Evolutionary conservation across 1,140 invertebrate species (phyloP).

Genomic region (Zophobas atratus): DNA sequence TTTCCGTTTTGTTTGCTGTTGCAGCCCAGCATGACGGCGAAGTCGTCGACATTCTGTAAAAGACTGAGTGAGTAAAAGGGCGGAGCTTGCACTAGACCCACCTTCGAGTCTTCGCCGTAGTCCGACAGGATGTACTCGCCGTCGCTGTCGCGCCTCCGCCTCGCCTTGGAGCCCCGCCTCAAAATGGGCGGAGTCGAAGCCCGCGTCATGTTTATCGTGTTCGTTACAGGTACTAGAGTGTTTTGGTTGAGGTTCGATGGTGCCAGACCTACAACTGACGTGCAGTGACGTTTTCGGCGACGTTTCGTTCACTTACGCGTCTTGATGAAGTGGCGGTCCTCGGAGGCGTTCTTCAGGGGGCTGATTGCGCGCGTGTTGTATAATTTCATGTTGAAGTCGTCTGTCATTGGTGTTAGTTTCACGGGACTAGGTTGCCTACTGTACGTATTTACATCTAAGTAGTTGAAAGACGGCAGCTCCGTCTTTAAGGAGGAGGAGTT

Average conservation of each 20-base stretch:
- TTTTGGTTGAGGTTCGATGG: slow-evolving; percentile 57
- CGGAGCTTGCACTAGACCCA: neutral
- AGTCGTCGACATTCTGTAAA: slow-evolving; percentile 40
- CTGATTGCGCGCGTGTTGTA: slow-evolving; percentile 59
- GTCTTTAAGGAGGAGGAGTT: slow-evolving; percentile 49
- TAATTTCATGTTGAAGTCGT: slow-evolving; percentile 65
- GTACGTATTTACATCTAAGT: slow-evolving; percentile 68
- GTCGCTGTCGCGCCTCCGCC: slow-evolving; percentile 63
- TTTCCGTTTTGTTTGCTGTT: slow-evolving; percentile 41
- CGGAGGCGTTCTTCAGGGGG: slow-evolving; percentile 56
- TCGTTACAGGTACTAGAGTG: slow-evolving; percentile 60
- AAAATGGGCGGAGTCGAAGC: slow-evolving; percentile 75
- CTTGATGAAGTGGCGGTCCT: slow-evolving; percentile 59
- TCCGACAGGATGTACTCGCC: slow-evolving; percentile 52
- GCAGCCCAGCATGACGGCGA: slow-evolving; percentile 11
- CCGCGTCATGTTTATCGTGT: slow-evolving; percentile 53
- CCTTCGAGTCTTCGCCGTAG: slow-evolving; percentile 42
- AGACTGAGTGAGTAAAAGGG: neutral
- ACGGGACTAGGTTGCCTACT: slow-evolving; percentile 65
- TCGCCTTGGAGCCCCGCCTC: slow-evolving; percentile 66
- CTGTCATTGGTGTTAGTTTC: slow-evolving; percentile 70
- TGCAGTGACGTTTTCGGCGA: slow-evolving; percentile 8
- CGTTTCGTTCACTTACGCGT: slow-evolving; percentile 55
- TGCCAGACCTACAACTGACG: slow-evolving; percentile 54
- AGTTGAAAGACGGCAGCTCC: slow-evolving; percentile 62